Conservation (phyloP, 2,113 vertebrate species). For the Pollachius pollachius region DNA sequence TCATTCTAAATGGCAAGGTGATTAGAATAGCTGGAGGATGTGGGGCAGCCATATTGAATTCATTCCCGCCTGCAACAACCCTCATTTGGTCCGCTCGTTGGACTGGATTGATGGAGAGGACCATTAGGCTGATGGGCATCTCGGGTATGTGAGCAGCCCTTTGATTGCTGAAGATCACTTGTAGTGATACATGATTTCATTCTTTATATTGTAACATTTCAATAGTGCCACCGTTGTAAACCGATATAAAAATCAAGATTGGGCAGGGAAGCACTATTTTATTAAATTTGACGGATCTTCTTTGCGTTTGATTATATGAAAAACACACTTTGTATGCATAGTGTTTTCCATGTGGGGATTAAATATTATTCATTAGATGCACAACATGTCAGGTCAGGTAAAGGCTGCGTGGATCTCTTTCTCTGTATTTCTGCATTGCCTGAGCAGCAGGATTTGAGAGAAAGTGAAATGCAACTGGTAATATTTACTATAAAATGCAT, state of each 20-base stretch:
- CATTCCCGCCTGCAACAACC: constrained; percentile 43
- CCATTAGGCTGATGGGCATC: constrained; percentile 60
- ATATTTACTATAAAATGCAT: constrained; percentile 34
- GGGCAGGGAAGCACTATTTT: background rate
- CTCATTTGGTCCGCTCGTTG: constrained; percentile 50
- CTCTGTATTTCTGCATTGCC: constrained; percentile 39
- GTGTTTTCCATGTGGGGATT: constrained; percentile 30
- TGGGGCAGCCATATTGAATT: constrained; percentile 61
- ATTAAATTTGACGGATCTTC: constrained; percentile 19
- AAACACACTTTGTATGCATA: constrained; percentile 18
- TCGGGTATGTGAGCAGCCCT: constrained; percentile 42
- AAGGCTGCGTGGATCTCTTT: constrained; percentile 27
- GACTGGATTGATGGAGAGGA: constrained; percentile 52
- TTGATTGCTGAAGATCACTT: constrained; percentile 57
- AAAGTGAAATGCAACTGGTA: background rate
- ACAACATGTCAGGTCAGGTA: constrained; percentile 24
- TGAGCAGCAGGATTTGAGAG: background rate
- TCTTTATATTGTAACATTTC: constrained; percentile 55
- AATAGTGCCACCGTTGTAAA: constrained; percentile 41
- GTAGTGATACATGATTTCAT: constrained; percentile 53
- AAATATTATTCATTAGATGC: constrained; percentile 31
- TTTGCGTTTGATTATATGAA: constrained; percentile 37
- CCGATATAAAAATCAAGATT: constrained; percentile 29
- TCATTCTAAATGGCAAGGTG: constrained; percentile 53
- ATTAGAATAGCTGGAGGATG: constrained; percentile 63